Percentiles rank a stretch among this genome's conserved stretches.
Evolutionary conservation across 2,888 invertebrate species (phyloP).

Genomic region (Lymantria monacha): DNA sequence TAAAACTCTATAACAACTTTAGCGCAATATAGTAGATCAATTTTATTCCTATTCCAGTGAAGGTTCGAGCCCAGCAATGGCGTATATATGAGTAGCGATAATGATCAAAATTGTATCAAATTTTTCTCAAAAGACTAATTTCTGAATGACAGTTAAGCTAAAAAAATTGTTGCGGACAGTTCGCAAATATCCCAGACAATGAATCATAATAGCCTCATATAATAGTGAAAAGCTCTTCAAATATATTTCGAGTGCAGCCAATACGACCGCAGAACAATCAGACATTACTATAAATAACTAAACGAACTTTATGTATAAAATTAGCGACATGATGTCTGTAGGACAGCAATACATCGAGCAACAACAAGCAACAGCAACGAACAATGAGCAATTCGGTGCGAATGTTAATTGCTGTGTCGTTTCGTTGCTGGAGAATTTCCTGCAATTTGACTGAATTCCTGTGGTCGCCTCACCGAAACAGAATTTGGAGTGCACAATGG

Average conservation of each 20-base stretch:
- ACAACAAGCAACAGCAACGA: conserved; percentile 6
- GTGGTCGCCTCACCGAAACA: conserved; percentile 16
- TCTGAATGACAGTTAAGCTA: too few relatives aligned
- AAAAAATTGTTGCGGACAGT: too few relatives aligned
- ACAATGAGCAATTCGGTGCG: conserved; percentile 15
- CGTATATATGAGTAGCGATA: too few relatives aligned
- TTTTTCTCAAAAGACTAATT: too few relatives aligned
- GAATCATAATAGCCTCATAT: too few relatives aligned
- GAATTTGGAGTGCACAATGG: conserved; percentile 16
- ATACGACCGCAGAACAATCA: conserved; percentile 1
- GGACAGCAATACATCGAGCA: conserved; percentile 4
- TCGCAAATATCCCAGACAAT: too few relatives aligned
- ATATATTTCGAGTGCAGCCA: conserved; percentile 2
- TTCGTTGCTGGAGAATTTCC: conserved; percentile 29
- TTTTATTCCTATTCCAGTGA: too few relatives aligned
- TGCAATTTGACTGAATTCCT: conserved; percentile 31
- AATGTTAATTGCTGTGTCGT: conserved; percentile 33
- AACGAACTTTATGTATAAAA: conserved; percentile 9
- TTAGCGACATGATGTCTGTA: conserved; percentile 7
- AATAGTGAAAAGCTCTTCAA: neutral
- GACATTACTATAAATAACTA: conserved; percentile 14
- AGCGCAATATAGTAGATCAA: too few relatives aligned
- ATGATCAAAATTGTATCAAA: too few relatives aligned
- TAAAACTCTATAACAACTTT: too few relatives aligned
- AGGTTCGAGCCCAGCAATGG: too few relatives aligned